These are phyloP conservation scores for Anticlea derivata DNA, from an alignment of 2,888 invertebrate species.

Conservation along the genomic window DNA sequence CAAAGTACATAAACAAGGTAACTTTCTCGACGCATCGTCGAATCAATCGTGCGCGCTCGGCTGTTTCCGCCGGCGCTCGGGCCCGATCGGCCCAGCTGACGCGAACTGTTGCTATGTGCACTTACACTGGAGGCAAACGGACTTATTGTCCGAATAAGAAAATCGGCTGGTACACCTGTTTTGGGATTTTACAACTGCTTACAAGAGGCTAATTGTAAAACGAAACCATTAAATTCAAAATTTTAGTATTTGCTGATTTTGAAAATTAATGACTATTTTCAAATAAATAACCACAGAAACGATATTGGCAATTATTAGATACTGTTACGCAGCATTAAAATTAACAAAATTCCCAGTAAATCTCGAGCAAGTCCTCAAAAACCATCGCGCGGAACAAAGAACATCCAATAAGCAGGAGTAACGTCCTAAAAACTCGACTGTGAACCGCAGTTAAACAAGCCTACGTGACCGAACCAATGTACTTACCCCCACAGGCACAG, in stretches of 20 bases:
- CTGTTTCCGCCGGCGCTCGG: constrained; percentile 49
- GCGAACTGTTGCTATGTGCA: constrained; percentile 80
- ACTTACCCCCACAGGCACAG: constrained; percentile 59
- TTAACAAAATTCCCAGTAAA: neutral
- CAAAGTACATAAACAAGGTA: constrained; percentile 43
- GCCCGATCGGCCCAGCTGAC: constrained; percentile 67
- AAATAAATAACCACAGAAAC: neutral
- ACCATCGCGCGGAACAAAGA: constrained; percentile 53
- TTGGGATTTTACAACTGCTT: neutral
- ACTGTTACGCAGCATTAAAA: neutral
- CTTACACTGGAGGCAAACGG: constrained; percentile 50
- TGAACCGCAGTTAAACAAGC: constrained; percentile 58
- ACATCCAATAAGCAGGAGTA: constrained; percentile 37
- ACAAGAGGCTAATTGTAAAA: neutral
- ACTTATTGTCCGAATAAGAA: constrained; percentile 35
- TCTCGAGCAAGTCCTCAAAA: neutral
- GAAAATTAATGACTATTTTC: neutral
- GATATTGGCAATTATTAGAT: neutral
- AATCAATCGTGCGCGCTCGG: constrained; percentile 63
- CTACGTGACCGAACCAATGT: constrained; percentile 80
- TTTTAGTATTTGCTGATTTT: neutral
- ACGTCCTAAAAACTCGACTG: constrained; percentile 64
- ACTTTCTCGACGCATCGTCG: constrained; percentile 52
- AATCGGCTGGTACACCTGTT: neutral
- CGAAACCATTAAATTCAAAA: neutral